A percentile compares a stretch with the other conserved stretches of the same genome.
These are phyloP conservation scores for Marasmarcha lunaedactyla DNA, from an alignment of 2,888 invertebrate genomes.

Conservation along the genomic window DNA sequence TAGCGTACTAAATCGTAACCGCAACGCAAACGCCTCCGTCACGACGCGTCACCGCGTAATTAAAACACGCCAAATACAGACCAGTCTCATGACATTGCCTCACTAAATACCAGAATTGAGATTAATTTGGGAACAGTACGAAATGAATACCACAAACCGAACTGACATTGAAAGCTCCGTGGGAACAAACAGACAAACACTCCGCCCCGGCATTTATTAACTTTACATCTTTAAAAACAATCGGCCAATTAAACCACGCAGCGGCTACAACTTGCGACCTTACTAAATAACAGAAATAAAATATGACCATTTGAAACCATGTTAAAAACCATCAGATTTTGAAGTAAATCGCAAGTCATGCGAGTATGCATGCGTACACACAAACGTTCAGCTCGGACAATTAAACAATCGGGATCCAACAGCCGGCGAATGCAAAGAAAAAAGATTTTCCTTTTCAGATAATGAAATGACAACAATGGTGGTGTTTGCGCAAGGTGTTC, in stretches of 20 bases:
- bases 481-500: constrained; percentile 54
- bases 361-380: constrained; percentile 23
- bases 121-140: background rate
- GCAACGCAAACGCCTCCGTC: background rate
- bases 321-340: background rate
- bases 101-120: background rate
- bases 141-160: background rate
- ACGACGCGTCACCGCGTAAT: background rate
- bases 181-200: constrained; percentile 27
- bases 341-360: constrained; percentile 1
- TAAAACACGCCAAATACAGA: background rate
- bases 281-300: background rate
- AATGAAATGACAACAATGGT: constrained; percentile 67
- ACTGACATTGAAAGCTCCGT: constrained; percentile 42
- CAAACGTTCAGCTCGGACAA: constrained; percentile 47
- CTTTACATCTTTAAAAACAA: constrained; percentile 33
- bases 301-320: background rate
- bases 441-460: constrained; percentile 70
- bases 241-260: constrained; percentile 40
- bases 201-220: constrained; percentile 23
- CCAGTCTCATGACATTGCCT: constrained; percentile 1
- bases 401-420: constrained; percentile 64
- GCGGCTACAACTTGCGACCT: constrained; percentile 2
- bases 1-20: background rate
- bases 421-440: constrained; percentile 47